These are phyloP conservation scores for Heliconius charithonia DNA, from an alignment of 2,888 invertebrate genomes.

Conservation along the genomic window DNA sequence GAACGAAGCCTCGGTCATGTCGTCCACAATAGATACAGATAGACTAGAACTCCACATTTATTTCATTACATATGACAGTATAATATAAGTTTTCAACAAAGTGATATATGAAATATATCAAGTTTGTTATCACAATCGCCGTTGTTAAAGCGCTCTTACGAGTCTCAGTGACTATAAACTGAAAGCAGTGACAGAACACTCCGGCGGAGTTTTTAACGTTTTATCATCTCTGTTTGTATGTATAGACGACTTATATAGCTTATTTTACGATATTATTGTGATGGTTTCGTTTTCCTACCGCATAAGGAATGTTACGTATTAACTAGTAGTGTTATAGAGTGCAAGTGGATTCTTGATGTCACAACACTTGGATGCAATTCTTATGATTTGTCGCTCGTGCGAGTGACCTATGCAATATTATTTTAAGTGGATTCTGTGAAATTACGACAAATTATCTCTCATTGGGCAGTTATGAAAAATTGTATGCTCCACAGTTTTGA, in stretches of 20 bases:
- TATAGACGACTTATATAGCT: constrained; percentile 78
- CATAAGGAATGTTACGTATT: constrained; percentile 78
- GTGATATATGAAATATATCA: constrained; percentile 75
- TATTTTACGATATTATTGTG: constrained; percentile 81
- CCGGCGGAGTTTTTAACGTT: constrained; percentile 66
- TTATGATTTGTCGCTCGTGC: constrained; percentile 67
- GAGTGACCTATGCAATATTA: constrained; percentile 71
- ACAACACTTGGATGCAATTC: constrained; percentile 69
- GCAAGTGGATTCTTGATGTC: constrained; percentile 71
- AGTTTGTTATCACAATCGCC: constrained; percentile 51
- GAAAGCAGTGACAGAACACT: constrained; percentile 58
- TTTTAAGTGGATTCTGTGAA: constrained; percentile 67
- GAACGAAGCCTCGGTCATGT: constrained; percentile 58
- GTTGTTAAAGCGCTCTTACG: constrained; percentile 51
- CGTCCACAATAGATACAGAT: constrained; percentile 65
- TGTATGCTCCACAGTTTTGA: constrained; percentile 59
- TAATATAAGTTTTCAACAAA: constrained; percentile 55
- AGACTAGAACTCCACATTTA: constrained; percentile 54
- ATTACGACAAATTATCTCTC: constrained; percentile 66
- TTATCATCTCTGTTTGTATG: constrained; percentile 79
- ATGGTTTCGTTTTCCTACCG: constrained; percentile 82
- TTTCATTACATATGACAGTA: constrained; percentile 52
- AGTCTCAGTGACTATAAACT: constrained; percentile 78
- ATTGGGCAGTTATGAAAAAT: constrained; percentile 78
- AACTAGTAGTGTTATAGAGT: constrained; percentile 73